Evolutionary conservation across 2,797 vertebrate species (phyloP).

Genomic region (Pangasius macronema): DNA sequence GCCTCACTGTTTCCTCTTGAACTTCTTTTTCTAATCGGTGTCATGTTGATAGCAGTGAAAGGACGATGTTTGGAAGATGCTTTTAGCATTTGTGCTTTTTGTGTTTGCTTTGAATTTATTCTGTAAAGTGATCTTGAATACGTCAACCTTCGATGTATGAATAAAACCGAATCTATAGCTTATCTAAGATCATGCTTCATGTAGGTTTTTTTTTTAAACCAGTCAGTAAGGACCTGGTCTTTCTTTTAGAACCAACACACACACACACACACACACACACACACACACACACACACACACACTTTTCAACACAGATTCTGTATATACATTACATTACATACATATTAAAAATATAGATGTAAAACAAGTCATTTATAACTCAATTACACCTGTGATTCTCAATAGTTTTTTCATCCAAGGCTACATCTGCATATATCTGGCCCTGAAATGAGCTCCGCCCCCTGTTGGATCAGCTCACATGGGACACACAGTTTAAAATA

Average conservation of each 20-base stretch:
- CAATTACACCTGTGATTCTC: not conserved
- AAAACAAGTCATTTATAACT: not conserved
- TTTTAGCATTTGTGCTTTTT: not conserved
- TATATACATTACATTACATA: not conserved
- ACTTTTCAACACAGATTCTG: not conserved
- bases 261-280: not conserved
- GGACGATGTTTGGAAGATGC: not conserved
- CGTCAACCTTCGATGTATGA: not conserved
- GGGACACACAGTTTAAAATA: not conserved
- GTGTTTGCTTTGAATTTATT: not conserved
- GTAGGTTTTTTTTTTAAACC: not conserved
- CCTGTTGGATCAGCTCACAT: not conserved
- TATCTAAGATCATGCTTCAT: not conserved
- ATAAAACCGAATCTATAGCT: not conserved
- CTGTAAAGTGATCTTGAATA: not conserved
- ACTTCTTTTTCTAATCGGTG: not conserved
- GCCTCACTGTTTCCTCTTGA: not conserved
- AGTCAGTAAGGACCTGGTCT: not conserved
- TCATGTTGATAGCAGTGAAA: conserved; percentile 6
- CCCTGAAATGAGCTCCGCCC: not conserved
- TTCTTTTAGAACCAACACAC: too few relatives aligned
- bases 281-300: not conserved
- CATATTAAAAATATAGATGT: not conserved
- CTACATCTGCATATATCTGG: not conserved
- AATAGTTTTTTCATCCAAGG: not conserved